These are phyloP conservation scores for Poeciliopsis infans DNA, from an alignment of 2,797 vertebrate species.

Conservation along the genomic window DNA sequence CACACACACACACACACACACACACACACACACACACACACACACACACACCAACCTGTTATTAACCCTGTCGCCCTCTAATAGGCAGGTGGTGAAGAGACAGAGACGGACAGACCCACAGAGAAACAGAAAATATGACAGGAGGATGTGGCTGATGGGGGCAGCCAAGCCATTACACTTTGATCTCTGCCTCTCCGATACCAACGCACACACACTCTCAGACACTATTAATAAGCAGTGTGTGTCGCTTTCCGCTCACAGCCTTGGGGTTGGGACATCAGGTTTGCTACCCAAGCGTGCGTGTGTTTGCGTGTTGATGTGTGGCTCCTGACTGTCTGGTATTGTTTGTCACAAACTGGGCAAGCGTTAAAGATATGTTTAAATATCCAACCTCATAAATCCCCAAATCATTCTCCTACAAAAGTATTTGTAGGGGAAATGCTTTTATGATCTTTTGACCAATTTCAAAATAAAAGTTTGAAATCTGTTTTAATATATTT, in stretches of 20 bases:
- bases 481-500: background rate
- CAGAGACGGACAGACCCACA: slow-evolving; percentile 54
- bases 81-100: slow-evolving; percentile 78
- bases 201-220: slow-evolving; percentile 29
- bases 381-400: background rate
- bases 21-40: slow-evolving; percentile 26
- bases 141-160: slow-evolving; percentile 73
- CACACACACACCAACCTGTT: slow-evolving; percentile 69
- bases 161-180: slow-evolving; percentile 47
- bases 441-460: too few species aligned
- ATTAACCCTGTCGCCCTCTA: slow-evolving; percentile 76
- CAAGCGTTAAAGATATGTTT: slow-evolving; percentile 4
- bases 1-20: slow-evolving; percentile 15
- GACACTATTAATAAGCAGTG: slow-evolving; percentile 46
- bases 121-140: slow-evolving; percentile 58
- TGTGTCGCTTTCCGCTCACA: slow-evolving; percentile 41
- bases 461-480: background rate
- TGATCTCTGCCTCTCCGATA: slow-evolving; percentile 46
- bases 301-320: slow-evolving; percentile 6
- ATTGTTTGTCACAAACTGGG: slow-evolving; percentile 30
- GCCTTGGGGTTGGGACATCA: slow-evolving; percentile 35
- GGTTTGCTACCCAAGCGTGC: slow-evolving; percentile 3
- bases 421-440: background rate
- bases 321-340: slow-evolving; percentile 50
- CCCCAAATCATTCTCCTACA: background rate